Evolutionary conservation across 2,113 vertebrate species (phyloP).

Genomic region (Raja brachyura): DNA sequence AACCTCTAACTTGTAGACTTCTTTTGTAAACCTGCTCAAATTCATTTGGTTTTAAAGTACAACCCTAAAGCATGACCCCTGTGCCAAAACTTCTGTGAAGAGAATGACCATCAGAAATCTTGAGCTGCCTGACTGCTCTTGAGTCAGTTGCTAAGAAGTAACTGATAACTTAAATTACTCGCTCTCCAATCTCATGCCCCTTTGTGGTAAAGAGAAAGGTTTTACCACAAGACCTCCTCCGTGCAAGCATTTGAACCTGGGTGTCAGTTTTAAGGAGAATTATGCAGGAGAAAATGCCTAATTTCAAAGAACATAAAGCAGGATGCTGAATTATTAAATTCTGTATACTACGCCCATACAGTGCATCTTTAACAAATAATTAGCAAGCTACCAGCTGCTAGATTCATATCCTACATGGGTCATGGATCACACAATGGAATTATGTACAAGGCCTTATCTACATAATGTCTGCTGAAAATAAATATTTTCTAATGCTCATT

Average conservation of each 20-base stretch:
- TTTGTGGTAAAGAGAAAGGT: not conserved
- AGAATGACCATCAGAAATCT: not conserved
- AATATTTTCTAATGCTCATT: slow-evolving; percentile 5
- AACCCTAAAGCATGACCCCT: not conserved
- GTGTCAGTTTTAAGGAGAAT: not conserved
- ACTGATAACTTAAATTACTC: not conserved
- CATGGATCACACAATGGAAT: not conserved
- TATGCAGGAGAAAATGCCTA: not conserved
- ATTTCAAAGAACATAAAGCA: not conserved
- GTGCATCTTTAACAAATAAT: slow-evolving; percentile 11
- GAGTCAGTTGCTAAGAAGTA: not conserved
- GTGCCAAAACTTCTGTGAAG: not conserved
- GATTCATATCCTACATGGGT: slow-evolving; percentile 28
- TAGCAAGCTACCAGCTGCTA: not conserved
- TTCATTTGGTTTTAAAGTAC: slow-evolving; percentile 12
- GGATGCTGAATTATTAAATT: not conserved
- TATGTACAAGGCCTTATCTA: slow-evolving; percentile 13
- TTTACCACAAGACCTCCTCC: not conserved
- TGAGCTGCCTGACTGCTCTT: not conserved
- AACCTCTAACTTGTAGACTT: not conserved
- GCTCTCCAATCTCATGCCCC: not conserved
- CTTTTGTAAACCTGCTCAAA: not conserved
- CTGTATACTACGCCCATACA: slow-evolving; percentile 1
- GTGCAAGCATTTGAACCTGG: not conserved
- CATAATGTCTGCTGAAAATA: slow-evolving; percentile 23